These are phyloP conservation scores for Itoplectis maculator DNA, from an alignment of 2,888 invertebrate genomes.

Conservation along the genomic window DNA sequence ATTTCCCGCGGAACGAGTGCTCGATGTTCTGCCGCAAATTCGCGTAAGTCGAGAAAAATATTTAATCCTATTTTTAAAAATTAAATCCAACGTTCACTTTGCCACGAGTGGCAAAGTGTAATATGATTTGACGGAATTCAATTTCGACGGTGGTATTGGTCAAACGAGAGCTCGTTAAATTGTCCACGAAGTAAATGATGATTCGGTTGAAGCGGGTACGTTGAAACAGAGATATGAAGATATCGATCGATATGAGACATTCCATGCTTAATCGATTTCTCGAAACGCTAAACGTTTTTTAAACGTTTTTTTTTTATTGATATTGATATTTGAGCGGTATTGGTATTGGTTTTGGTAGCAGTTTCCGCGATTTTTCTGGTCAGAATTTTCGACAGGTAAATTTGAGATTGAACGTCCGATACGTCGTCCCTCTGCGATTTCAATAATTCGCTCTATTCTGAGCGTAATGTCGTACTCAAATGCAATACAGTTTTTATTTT, in stretches of 20 bases:
- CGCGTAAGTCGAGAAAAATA: constrained; percentile 85
- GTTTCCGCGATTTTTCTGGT: background rate
- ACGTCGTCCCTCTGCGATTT: background rate
- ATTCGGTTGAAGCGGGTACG: constrained; percentile 9
- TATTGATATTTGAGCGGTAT: too few species aligned
- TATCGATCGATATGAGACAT: background rate
- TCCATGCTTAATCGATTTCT: too few species aligned
- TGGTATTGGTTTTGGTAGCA: too few species aligned
- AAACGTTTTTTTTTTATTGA: too few species aligned
- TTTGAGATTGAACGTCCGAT: background rate
- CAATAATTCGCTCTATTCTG: background rate
- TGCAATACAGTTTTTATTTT: too few species aligned
- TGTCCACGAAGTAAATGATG: constrained; percentile 1
- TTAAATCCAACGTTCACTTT: too few species aligned
- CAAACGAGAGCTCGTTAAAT: background rate
- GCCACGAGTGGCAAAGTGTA: background rate
- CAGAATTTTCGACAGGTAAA: background rate
- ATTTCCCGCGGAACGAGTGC: constrained; percentile 86
- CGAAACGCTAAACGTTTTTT: too few species aligned
- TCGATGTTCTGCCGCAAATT: constrained; percentile 88
- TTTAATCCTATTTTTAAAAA: background rate
- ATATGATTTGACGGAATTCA: constrained; percentile 16
- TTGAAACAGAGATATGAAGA: background rate
- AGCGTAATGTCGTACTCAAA: too few species aligned
- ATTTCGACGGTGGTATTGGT: constrained; percentile 23